phyloP scores from a whole-genome alignment of 2,888 invertebrate genomes.

The Hybos culiciformis region DNA sequence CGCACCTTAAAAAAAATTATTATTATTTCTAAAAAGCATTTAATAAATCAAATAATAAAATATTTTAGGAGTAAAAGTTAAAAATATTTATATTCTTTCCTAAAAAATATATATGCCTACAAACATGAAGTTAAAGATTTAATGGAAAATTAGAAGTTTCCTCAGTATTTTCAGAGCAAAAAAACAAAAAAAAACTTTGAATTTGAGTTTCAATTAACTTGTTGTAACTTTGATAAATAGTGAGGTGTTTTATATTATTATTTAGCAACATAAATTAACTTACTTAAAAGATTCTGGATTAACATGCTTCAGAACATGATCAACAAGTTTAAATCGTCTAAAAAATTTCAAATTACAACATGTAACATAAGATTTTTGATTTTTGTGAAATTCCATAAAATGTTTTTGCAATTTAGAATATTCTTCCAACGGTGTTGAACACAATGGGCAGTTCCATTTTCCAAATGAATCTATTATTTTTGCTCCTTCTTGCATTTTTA shows the following conservation, averaged over 20 bases:
- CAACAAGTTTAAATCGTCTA: slow-evolving; percentile 27
- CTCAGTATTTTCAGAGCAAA: too few relatives aligned
- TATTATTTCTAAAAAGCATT: too few relatives aligned
- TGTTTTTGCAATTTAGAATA: slow-evolving; percentile 28
- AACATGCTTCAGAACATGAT: slow-evolving; percentile 30
- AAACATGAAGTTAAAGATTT: too few relatives aligned
- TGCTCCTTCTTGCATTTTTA: background rate
- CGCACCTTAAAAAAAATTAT: background rate
- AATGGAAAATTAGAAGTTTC: too few relatives aligned
- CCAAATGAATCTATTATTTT: slow-evolving; percentile 22
- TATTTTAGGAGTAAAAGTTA: background rate
- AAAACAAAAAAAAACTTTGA: too few relatives aligned
- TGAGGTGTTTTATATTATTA: too few relatives aligned
- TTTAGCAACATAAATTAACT: too few relatives aligned
- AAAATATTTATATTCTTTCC: too few relatives aligned
- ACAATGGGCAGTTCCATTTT: slow-evolving; percentile 28
- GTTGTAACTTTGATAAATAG: too few relatives aligned
- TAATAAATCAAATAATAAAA: too few relatives aligned
- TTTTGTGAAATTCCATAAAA: slow-evolving; percentile 24
- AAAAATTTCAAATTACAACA: slow-evolving; percentile 33
- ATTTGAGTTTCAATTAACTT: too few relatives aligned
- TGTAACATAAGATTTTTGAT: slow-evolving; percentile 25
- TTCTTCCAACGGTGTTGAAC: slow-evolving; percentile 22
- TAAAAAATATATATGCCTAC: too few relatives aligned
- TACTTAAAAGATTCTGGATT: slow-evolving; percentile 34